Conservation (phyloP, 2,888 invertebrate species). For the Rhyacophila evoluta region DNA sequence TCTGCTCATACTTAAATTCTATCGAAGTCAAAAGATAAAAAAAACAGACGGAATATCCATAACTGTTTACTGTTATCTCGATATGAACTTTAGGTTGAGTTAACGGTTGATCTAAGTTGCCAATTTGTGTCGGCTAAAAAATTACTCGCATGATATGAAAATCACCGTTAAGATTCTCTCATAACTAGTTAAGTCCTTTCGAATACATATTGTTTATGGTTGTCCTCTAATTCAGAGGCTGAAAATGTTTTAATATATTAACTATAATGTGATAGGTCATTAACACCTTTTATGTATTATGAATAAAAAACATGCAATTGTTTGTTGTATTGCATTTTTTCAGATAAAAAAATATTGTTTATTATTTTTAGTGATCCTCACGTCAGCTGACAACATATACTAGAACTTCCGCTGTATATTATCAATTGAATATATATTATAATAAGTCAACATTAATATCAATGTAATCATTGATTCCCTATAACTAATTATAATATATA, state of each 20-base stretch:
- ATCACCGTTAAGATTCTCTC: constrained; percentile 17
- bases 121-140: neutral
- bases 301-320: neutral
- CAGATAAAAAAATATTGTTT: too few species aligned
- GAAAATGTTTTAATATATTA: neutral
- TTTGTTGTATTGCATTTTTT: neutral
- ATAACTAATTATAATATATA: too few species aligned
- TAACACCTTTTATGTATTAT: neutral
- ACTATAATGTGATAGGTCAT: neutral
- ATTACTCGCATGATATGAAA: neutral
- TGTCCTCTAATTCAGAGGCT: neutral
- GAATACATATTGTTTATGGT: neutral
- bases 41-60: neutral
- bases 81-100: neutral
- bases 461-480: too few species aligned
- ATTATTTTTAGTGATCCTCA: too few species aligned
- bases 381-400: too few species aligned
- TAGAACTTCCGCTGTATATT: too few species aligned
- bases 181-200: neutral
- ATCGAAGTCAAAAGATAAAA: neutral
- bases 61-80: neutral
- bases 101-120: neutral
- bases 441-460: too few species aligned
- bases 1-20: neutral
- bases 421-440: too few species aligned